phyloP scores from a whole-genome alignment of 1,140 invertebrate species.

The Magallana angulata region DNA sequence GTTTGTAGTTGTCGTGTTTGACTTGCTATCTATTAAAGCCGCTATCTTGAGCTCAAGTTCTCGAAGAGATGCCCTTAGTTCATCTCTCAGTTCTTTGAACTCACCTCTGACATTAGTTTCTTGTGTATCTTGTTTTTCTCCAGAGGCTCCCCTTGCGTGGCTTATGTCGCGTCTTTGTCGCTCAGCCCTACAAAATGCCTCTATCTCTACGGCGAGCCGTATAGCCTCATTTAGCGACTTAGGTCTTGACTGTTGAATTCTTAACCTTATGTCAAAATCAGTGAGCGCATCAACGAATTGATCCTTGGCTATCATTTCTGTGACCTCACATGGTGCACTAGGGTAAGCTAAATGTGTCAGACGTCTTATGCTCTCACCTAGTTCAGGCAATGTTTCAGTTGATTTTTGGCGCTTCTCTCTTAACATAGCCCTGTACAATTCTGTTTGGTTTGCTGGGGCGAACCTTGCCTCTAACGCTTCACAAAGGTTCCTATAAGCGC shows the following conservation, averaged over 20 bases:
- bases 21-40: not conserved
- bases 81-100: not conserved
- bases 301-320: constrained; percentile 57
- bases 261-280: constrained; percentile 48
- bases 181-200: constrained; percentile 48
- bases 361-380: constrained; percentile 57
- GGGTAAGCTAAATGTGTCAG: constrained; percentile 55
- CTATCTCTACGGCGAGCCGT: constrained; percentile 55
- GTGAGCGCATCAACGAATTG: constrained; percentile 57
- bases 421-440: constrained; percentile 54
- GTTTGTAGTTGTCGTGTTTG: not conserved
- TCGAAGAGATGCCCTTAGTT: not conserved
- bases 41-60: not conserved
- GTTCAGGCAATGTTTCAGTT: constrained; percentile 50
- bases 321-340: constrained; percentile 42
- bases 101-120: not conserved
- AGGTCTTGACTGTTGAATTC: constrained; percentile 53
- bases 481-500: not conserved
- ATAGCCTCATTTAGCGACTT: constrained; percentile 56
- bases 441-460: constrained; percentile 51
- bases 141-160: not conserved
- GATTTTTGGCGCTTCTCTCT: constrained; percentile 52
- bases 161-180: not conserved
- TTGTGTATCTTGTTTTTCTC: not conserved
- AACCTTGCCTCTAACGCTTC: constrained; percentile 50